phyloP scores from a whole-genome alignment of 2,113 vertebrate genomes.

The Otocyon megalotis region DNA sequence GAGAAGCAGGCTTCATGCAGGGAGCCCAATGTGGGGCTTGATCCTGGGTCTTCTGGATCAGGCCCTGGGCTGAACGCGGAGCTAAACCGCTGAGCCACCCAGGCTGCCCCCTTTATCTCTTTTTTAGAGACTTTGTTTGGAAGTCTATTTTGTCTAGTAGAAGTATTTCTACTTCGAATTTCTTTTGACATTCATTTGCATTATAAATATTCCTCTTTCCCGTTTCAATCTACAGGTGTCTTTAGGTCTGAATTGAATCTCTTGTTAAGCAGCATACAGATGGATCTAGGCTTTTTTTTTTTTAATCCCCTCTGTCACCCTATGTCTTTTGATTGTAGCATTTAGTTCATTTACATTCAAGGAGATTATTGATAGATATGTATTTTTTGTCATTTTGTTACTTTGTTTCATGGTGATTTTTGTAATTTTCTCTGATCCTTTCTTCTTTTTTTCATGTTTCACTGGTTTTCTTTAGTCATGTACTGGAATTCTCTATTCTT shows the following conservation, averaged over 20 bases:
- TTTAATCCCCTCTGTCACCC: too few species aligned
- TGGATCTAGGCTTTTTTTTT: too few species aligned
- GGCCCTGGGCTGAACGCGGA: too few species aligned
- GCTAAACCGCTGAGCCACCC: too few species aligned
- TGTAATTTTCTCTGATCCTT: neutral
- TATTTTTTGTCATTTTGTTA: neutral
- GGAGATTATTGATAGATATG: neutral
- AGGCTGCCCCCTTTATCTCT: neutral
- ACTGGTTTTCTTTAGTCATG: neutral
- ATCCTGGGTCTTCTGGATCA: too few species aligned
- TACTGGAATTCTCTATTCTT: neutral
- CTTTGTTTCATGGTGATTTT: neutral
- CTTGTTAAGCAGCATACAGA: too few species aligned
- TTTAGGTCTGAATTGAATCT: neutral
- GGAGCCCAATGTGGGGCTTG: too few species aligned
- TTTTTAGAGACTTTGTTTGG: neutral
- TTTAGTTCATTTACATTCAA: too few species aligned
- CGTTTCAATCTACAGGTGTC: neutral
- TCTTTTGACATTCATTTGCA: neutral
- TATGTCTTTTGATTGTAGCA: too few species aligned
- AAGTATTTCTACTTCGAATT: neutral
- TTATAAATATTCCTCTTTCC: neutral
- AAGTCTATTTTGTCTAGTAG: neutral
- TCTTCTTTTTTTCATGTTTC: neutral
- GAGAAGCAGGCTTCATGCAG: too few species aligned